A percentile compares a stretch with the other conserved stretches of the same genome.
Conservation (phyloP, 2,888 invertebrate genomes). For the Eulithis testata region DNA sequence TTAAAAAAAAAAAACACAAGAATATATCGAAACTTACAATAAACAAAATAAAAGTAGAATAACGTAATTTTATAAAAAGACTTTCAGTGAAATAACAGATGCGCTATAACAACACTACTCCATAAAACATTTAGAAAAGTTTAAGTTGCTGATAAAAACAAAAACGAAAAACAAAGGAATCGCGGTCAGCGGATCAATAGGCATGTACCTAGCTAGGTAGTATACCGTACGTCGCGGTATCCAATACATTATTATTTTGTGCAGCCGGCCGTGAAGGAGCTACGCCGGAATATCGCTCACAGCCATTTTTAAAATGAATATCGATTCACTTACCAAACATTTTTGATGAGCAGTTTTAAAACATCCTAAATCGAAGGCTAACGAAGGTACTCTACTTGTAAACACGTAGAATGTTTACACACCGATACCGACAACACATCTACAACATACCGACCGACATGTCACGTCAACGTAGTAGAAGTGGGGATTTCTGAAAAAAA, state of each 20-base stretch:
- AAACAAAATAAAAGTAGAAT: no score
- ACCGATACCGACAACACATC: no score
- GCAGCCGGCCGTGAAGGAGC: conserved; percentile 60
- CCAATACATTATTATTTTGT: conserved; percentile 69
- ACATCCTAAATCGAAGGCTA: neutral
- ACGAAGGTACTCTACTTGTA: neutral
- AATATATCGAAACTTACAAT: no score
- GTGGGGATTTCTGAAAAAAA: no score
- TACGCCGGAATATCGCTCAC: conserved; percentile 60
- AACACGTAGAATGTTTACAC: neutral
- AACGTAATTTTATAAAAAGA: no score
- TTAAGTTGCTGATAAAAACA: no score
- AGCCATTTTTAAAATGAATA: conserved; percentile 67
- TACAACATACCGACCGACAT: no score
- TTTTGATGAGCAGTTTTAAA: conserved; percentile 52
- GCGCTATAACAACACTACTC: no score
- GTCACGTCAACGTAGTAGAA: no score
- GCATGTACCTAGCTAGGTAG: conserved; percentile 23
- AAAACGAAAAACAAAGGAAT: conserved; percentile 25
- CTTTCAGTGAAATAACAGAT: no score
- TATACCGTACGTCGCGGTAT: conserved; percentile 51
- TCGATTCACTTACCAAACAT: conserved; percentile 58
- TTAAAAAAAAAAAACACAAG: no score
- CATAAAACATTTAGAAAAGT: no score
- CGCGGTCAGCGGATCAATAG: conserved; percentile 38